phyloP scores from a whole-genome alignment of 2,113 vertebrate genomes.

The Notiomystis cincta region DNA sequence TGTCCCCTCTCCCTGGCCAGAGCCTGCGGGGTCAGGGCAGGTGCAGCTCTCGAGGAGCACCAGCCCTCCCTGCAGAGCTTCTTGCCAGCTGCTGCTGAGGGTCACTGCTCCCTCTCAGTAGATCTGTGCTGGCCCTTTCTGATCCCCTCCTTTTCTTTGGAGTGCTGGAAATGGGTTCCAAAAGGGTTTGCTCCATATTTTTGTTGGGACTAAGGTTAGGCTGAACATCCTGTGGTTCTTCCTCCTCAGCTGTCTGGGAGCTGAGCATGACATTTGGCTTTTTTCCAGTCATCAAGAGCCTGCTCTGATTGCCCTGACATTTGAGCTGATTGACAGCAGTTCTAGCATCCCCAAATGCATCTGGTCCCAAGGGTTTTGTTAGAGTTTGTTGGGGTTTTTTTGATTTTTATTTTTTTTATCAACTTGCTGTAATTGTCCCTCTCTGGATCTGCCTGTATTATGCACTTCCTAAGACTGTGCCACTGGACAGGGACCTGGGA shows the following conservation, averaged over 20 bases:
- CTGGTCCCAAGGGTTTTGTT: neutral
- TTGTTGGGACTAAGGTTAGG: neutral
- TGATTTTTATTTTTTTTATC: neutral
- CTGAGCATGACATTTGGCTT: neutral
- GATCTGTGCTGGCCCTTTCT: neutral
- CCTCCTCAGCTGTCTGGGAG: neutral
- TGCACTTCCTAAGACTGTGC: neutral
- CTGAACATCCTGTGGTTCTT: neutral
- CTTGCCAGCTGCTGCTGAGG: neutral
- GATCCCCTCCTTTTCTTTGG: neutral
- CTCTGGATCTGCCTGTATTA: neutral
- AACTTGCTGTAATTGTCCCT: neutral
- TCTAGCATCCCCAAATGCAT: neutral
- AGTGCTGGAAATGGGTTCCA: neutral
- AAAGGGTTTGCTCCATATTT: neutral
- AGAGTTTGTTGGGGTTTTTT: neutral
- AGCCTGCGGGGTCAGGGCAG: neutral
- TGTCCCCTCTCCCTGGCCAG: neutral
- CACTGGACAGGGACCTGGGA: neutral
- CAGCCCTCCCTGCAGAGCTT: neutral
- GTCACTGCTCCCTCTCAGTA: neutral
- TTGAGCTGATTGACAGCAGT: neutral
- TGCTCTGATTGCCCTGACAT: slow-evolving; percentile 1
- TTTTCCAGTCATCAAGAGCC: neutral
- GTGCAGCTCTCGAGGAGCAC: neutral